Conservation (phyloP, 1,140 invertebrate genomes). For the Danaus melanippus region DNA sequence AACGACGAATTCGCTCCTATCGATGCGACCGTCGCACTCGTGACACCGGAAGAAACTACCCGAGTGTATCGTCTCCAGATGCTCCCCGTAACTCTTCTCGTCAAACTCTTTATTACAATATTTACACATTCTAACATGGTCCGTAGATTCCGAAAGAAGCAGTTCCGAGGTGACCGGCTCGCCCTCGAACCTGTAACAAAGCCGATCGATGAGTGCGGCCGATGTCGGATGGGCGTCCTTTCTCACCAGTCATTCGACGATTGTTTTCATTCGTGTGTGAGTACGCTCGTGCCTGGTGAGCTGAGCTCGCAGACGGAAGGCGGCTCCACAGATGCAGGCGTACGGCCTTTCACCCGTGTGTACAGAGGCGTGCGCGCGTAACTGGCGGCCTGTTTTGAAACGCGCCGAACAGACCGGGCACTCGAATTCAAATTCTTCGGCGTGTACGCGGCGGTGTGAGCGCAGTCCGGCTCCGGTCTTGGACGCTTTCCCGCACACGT, state of each 20-base stretch:
- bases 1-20: conserved; percentile 33
- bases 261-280: conserved; percentile 11
- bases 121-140: not conserved
- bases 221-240: not conserved
- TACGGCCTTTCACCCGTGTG: conserved; percentile 43
- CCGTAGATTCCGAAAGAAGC: not conserved
- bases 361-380: conserved; percentile 38
- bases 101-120: conserved; percentile 1
- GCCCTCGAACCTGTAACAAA: conserved; percentile 37
- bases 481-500: conserved; percentile 40
- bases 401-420: conserved; percentile 52
- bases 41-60: conserved; percentile 46
- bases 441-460: conserved; percentile 40
- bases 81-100: conserved; percentile 24
- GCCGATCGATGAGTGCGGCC: conserved; percentile 14
- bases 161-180: not conserved
- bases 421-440: conserved; percentile 14
- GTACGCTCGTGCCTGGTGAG: conserved; percentile 34
- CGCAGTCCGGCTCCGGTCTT: conserved; percentile 41
- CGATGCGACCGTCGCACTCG: conserved; percentile 42
- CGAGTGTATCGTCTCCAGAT: conserved; percentile 34
- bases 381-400: conserved; percentile 36
- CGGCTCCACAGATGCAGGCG: conserved; percentile 35
- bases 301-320: conserved; percentile 42
- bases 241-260: too few relatives aligned